Evolutionary conservation across 2,888 invertebrate genomes (phyloP), one percentile per base, ranked within the genome.

Genomic region (Dicyrtomina minuta): DNA sequence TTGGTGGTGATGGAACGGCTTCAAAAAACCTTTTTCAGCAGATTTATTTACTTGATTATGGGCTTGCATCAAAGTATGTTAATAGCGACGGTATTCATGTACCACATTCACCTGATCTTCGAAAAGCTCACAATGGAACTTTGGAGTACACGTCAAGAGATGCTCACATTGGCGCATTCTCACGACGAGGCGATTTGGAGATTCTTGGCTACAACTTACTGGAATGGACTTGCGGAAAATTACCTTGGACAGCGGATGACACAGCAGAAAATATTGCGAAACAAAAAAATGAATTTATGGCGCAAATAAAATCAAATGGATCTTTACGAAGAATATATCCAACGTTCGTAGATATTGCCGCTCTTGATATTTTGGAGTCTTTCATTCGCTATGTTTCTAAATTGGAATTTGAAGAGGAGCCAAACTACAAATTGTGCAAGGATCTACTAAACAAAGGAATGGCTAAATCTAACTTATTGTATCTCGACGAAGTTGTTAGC

Each of bases 91-190:
- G 92, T 0, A 84, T 86, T 46, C 96, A 96, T 82, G 92, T 92
- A 80, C 89, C 90, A 71, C 94, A 92, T 82, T 88, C 89, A 61
- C 90, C 90, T 83, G 96, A 97, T 82, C 89, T 90, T 68, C 86
- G 93, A 68, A 89, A 90, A 80, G 96, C 96, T 0, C 98, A 99
- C 82, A 95, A 97, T 81, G 99, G 99, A 5, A 99, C 99, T 0
- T 84, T 97, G 69, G 92, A 96, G 81, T 99, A 93, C 81, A 97
- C 97, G 72, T 96, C 96, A n/a, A 86, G 78, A 75, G 99, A 99
- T 84, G 98, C 97, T 8, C 99, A 99, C 81, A 89, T 92, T 81
- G 99, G 98, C 83, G 89, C 90, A 86, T 82, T 83, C 72, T 83
- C 84, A 15, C 79, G 85, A n/a, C 86, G 96, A 79, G 95, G 96